phyloP scores from a whole-genome alignment of 1,140 invertebrate genomes.

The Drosophila tani region DNA sequence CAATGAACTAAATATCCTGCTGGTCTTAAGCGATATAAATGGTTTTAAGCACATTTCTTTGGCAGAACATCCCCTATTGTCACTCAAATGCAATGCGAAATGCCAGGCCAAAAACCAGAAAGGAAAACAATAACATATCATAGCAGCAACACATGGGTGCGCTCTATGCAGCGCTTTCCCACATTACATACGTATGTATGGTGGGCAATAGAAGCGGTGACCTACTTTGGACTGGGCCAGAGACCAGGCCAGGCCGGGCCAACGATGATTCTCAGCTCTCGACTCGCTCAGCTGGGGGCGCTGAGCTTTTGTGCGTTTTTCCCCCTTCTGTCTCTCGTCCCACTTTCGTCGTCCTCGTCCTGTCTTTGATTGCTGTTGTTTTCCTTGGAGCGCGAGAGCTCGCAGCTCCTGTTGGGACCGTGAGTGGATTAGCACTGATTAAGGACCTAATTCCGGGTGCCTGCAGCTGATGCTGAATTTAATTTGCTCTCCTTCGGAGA shows the following conservation, averaged over 20 bases:
- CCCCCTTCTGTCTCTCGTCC: conserved; percentile 13
- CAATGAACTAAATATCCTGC: neutral
- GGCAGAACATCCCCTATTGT: conserved; percentile 13
- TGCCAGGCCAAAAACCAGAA: conserved; percentile 22
- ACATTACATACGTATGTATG: conserved; percentile 31
- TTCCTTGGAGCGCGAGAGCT: conserved; percentile 8
- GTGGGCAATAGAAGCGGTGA: conserved; percentile 46
- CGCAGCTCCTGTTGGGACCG: conserved; percentile 11
- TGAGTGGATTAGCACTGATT: conserved; percentile 50
- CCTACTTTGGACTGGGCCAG: conserved; percentile 37
- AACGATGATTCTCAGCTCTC: conserved; percentile 25
- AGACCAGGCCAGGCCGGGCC: conserved; percentile 19
- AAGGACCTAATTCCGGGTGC: conserved; percentile 21
- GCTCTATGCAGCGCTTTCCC: conserved; percentile 4
- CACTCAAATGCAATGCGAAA: conserved; percentile 27
- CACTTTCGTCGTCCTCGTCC: conserved; percentile 18
- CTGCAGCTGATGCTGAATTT: conserved; percentile 24
- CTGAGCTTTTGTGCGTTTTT: conserved; percentile 41
- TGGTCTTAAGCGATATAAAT: neutral
- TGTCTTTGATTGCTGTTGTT: conserved; percentile 15
- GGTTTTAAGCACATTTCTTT: neutral
- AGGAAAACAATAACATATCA: conserved; percentile 40
- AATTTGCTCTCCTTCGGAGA: conserved; percentile 17
- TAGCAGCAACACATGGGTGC: conserved; percentile 41
- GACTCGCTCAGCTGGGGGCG: conserved; percentile 18